Conservation (phyloP, 2,888 invertebrate genomes). For the Odontocolon sp. region DNA sequence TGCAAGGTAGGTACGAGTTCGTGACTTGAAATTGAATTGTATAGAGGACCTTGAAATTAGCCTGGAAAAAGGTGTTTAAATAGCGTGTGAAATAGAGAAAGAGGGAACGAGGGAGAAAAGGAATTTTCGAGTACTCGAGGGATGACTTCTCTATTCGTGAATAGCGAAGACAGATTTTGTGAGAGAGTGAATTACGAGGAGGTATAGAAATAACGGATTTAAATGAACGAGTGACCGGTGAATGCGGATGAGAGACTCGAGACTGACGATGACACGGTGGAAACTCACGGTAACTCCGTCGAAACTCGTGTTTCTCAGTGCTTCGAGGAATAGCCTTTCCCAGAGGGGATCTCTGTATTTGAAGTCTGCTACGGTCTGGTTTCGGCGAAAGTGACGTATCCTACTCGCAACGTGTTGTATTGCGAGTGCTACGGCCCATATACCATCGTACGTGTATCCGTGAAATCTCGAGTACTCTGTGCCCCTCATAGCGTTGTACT, state of each 20-base stretch:
- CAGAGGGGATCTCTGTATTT: constrained; percentile 92
- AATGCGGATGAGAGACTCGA: not conserved
- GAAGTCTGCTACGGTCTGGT: constrained; percentile 91
- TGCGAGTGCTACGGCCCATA: constrained; percentile 98
- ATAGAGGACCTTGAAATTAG: not conserved
- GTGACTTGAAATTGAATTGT: not conserved
- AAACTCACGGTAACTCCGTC: constrained; percentile 91
- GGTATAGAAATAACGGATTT: not conserved
- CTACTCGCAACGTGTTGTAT: constrained; percentile 94
- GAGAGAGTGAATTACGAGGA: not conserved
- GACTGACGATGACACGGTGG: not conserved
- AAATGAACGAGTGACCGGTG: not conserved
- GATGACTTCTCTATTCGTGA: too few species aligned
- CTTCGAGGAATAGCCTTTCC: constrained; percentile 93
- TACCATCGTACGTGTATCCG: constrained; percentile 99
- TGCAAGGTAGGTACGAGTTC: not conserved
- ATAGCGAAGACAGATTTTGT: not conserved
- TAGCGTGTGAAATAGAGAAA: not conserved
- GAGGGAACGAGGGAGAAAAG: too few species aligned
- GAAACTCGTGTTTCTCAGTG: constrained; percentile 95
- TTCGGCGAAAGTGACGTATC: constrained; percentile 86
- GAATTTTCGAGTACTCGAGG: not conserved
- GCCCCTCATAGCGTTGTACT: constrained; percentile 92
- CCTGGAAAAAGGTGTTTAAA: constrained; percentile 4
- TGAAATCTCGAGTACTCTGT: constrained; percentile 96